These are phyloP conservation scores for Hyalella azteca DNA, from an alignment of 2,888 invertebrate genomes.

Conservation along the genomic window DNA sequence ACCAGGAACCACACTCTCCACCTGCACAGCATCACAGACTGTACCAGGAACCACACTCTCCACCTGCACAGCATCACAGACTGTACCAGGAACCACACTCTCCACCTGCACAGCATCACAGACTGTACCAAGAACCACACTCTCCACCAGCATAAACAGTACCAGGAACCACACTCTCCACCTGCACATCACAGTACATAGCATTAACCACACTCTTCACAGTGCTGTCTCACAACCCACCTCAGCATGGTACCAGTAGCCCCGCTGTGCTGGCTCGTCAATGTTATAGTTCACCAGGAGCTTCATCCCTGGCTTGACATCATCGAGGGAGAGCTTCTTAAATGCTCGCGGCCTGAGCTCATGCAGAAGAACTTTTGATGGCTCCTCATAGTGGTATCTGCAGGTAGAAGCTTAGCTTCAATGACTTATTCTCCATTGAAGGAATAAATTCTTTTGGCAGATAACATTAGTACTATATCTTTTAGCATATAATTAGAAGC, in stretches of 20 bases:
- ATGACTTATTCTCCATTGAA: no score
- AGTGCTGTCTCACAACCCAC: conserved; percentile 37
- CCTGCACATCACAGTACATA: not conserved
- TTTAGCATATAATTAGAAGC: not conserved
- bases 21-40: no score
- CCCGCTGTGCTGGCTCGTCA: conserved; percentile 72
- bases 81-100: no score
- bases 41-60: no score
- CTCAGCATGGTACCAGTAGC: conserved; percentile 71
- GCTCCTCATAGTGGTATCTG: conserved; percentile 59
- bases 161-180: not conserved
- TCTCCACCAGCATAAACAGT: not conserved
- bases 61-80: no score
- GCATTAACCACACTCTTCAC: not conserved
- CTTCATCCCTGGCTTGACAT: conserved; percentile 69
- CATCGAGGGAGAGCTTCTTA: conserved; percentile 58
- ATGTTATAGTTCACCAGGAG: conserved; percentile 79
- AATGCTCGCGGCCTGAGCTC: conserved; percentile 75
- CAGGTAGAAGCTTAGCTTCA: not conserved
- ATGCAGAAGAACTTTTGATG: conserved; percentile 63
- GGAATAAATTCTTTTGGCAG: not conserved
- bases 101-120: no score
- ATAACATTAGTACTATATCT: not conserved
- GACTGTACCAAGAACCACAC: no score
- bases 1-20: no score